phyloP scores from a whole-genome alignment of 2,113 vertebrate species.

The Cephalopterus ornatus region DNA sequence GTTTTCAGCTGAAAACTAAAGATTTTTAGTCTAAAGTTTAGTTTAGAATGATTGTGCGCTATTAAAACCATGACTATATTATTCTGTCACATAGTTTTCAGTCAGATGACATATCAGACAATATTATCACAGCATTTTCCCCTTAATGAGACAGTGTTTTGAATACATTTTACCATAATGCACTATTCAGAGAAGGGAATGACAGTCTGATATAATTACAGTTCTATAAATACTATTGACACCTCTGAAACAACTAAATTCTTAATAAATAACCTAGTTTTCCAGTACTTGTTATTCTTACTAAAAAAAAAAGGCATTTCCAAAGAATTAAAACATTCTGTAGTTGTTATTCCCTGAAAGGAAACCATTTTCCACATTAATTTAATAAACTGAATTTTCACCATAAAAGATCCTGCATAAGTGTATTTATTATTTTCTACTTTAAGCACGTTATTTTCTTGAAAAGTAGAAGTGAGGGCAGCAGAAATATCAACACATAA shows the following conservation, averaged over 20 bases:
- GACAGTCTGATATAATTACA: background rate
- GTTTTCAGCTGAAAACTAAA: background rate
- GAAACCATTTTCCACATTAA: background rate
- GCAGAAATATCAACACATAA: background rate
- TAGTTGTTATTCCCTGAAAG: background rate
- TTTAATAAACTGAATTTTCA: background rate
- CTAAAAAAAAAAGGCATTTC: background rate
- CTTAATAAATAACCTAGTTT: background rate
- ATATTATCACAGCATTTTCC: background rate
- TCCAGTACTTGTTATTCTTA: background rate
- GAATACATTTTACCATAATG: background rate
- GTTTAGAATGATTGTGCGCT: background rate
- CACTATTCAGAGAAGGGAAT: background rate
- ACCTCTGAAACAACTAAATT: background rate
- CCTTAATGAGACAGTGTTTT: background rate
- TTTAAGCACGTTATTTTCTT: background rate
- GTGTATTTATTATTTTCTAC: background rate
- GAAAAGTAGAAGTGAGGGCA: background rate
- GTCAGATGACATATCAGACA: background rate
- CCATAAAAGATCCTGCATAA: background rate
- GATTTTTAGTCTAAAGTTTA: background rate
- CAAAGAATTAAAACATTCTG: background rate
- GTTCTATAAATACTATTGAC: background rate
- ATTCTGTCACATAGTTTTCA: background rate
- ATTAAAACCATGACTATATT: background rate